These are phyloP conservation scores for Sebastes minor DNA, from an alignment of 2,797 vertebrate genomes.

Conservation along the genomic window DNA sequence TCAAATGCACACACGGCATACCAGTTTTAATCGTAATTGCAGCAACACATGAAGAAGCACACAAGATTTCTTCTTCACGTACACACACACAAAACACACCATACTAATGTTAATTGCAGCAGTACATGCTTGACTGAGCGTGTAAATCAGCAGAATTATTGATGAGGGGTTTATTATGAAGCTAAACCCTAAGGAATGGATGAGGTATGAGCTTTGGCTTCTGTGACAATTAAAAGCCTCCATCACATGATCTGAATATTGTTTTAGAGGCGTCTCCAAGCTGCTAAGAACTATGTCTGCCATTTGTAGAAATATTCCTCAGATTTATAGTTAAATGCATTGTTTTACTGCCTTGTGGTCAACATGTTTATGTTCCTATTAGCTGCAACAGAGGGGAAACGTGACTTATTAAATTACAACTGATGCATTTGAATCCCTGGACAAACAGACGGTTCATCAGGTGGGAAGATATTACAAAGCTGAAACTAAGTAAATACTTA, in stretches of 20 bases:
- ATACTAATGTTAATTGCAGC: conserved; percentile 58
- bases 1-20: conserved; percentile 5
- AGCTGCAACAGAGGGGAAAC: conserved; percentile 11
- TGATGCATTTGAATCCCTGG: neutral
- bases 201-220: conserved; percentile 49
- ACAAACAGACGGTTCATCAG: conserved; percentile 3
- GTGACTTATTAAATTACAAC: conserved; percentile 17
- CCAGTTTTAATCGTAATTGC: conserved; percentile 38
- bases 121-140: conserved; percentile 63
- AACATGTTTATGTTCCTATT: conserved; percentile 37
- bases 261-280: conserved; percentile 19
- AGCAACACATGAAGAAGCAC: conserved; percentile 27
- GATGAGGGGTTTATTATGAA: conserved; percentile 68
- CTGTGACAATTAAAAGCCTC: conserved; percentile 55
- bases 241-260: conserved; percentile 41
- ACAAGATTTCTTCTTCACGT: conserved; percentile 2
- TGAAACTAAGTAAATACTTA: conserved; percentile 10
- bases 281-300: conserved; percentile 27
- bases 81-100: conserved; percentile 10
- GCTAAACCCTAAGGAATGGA: conserved; percentile 61
- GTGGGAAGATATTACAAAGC: conserved; percentile 1
- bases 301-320: conserved; percentile 18
- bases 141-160: conserved; percentile 71
- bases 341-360: conserved; percentile 18
- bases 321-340: conserved; percentile 10